phyloP scores from a whole-genome alignment of 1,140 invertebrate species.

The Streblospio benedicti region DNA sequence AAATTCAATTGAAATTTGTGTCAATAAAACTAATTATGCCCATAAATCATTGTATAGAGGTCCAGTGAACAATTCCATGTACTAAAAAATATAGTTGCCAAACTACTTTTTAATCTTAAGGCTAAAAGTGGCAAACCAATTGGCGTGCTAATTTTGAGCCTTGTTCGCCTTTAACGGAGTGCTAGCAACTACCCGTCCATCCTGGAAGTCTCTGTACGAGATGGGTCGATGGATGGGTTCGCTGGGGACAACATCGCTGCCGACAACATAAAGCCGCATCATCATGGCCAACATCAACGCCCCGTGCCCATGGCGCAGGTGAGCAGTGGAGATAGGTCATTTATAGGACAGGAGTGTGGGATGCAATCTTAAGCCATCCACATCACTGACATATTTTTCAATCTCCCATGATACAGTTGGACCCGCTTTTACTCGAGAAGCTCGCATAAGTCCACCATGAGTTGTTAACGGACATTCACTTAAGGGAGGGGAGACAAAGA shows the following conservation, averaged over 20 bases:
- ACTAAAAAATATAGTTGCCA: neutral
- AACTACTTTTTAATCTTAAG: neutral
- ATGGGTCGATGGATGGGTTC: conserved; percentile 53
- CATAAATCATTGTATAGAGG: neutral
- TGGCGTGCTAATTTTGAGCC: neutral
- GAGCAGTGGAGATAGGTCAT: conserved; percentile 19
- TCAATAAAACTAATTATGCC: neutral
- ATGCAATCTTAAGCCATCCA: neutral
- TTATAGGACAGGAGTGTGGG: neutral
- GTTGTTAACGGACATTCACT: too few species aligned
- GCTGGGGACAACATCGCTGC: conserved; percentile 70
- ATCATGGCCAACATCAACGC: conserved; percentile 57
- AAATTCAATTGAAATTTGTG: neutral
- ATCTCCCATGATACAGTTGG: neutral
- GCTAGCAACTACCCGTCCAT: conserved; percentile 57
- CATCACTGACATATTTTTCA: neutral
- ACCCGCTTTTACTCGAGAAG: too few species aligned
- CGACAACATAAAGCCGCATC: conserved; percentile 62
- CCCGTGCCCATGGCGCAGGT: conserved; percentile 60
- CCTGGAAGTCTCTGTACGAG: conserved; percentile 58
- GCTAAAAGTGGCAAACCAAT: neutral
- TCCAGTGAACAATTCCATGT: neutral
- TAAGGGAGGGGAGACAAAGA: too few species aligned
- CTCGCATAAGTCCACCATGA: too few species aligned
- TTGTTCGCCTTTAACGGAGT: conserved; percentile 14